Percentiles rank a stretch among this genome's conserved stretches.
Evolutionary conservation across 2,113 vertebrate species (phyloP).

Genomic region (Microcebus lehilahytsara): DNA sequence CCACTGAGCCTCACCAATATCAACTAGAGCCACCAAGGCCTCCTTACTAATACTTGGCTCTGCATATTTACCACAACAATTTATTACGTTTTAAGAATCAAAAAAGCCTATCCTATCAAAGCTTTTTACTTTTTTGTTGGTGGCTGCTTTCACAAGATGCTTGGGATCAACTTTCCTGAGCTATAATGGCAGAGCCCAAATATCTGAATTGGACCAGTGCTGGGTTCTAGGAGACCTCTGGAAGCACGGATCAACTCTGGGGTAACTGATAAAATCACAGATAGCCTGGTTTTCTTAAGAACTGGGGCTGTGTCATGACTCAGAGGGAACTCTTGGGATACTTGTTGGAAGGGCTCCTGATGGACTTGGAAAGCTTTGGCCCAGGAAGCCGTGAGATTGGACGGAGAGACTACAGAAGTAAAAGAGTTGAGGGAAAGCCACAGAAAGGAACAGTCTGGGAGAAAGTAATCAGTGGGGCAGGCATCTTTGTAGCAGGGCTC

Average conservation of each 20-base stretch:
- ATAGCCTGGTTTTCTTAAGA: not conserved
- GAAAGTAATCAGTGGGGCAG: not conserved
- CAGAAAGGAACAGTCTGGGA: not conserved
- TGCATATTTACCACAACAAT: not conserved
- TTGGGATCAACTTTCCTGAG: not conserved
- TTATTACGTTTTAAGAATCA: not conserved
- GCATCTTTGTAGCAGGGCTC: not conserved
- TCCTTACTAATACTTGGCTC: not conserved
- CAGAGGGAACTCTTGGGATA: not conserved
- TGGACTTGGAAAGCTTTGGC: not conserved
- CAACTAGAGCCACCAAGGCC: not conserved
- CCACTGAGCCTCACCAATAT: not conserved
- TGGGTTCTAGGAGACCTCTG: not conserved
- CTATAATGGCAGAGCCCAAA: not conserved
- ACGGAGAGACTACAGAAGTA: not conserved
- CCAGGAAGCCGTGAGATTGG: not conserved
- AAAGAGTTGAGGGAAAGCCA: not conserved
- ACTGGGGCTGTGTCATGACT: not conserved
- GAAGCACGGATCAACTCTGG: not conserved
- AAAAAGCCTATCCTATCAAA: not conserved
- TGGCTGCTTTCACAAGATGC: not conserved
- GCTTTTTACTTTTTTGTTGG: not conserved
- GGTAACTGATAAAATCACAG: not conserved
- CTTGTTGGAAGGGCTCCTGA: not conserved
- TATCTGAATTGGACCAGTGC: not conserved